Base-by-base conservation (phyloP, 2,113 vertebrate species). In the Oncorhynchus nerka region DNA sequence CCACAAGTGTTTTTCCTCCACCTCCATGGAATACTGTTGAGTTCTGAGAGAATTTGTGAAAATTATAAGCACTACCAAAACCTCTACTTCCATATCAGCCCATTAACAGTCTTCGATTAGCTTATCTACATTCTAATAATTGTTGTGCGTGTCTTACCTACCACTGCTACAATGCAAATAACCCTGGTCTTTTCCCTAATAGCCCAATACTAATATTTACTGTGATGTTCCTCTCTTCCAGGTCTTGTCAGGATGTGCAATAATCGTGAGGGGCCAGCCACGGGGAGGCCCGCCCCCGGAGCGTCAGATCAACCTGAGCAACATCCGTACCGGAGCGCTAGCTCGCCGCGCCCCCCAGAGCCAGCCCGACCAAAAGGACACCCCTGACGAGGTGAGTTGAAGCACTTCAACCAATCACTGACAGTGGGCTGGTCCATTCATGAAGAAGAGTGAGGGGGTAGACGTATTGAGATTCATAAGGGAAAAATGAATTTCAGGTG, bases 231-330 rank as follows among this genome's bases (percentile, higher is more conserved):
- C 9, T 13, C 22, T 67, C 22, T 67, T 61, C 5, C 87, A 99
- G 97, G 97, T 98, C 61, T 93, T 99, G 62, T 99, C 97, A 0
- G 97, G 97, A 67, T 98, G 97, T n/a, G 97, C 97, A 77, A 96
- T 99, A 90, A 99, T 99, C 45, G 97, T 99, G 5, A 90, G 97
- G 1, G 97, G 97, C 1, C 97, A 99, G 86, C 97, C 97, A 39
- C 94, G 97, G 1, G 97, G 97, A 0, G 97, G 97, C 0, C 97
- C 97, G 0, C 97, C 97, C 30, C 97, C 97, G 0, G 97, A 99
- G 81, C 94, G 96, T 8, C 97, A 99, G 92, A 98, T 99, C 90
- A 98, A 99, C 89, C 96, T 99, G 62, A 99, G 97, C 89, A 99
- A 99, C 84, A 95, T 99, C 81, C 95, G 97, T 0, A 94, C 97